Percentiles rank a stretch among this genome's conserved stretches.
These are phyloP conservation scores for Saxidomus purpurata DNA, from an alignment of 1,140 invertebrate genomes.

Conservation along the genomic window DNA sequence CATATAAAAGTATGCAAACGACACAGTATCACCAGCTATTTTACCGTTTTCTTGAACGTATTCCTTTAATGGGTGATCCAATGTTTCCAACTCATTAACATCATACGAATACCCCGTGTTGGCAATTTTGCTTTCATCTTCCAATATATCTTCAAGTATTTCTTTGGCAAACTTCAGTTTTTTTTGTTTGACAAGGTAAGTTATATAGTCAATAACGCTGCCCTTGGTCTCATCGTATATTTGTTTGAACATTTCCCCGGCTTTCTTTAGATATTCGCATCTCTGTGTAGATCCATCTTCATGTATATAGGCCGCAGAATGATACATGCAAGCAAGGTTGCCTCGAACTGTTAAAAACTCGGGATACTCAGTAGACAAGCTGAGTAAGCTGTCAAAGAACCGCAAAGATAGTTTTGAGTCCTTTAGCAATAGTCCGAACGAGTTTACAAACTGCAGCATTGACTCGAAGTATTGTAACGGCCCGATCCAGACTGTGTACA, in stretches of 20 bases:
- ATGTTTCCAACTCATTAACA: neutral
- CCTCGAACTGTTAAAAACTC: slow-evolving; percentile 48
- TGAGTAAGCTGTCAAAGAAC: neutral
- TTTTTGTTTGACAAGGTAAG: neutral
- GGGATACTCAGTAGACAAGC: slow-evolving; percentile 19
- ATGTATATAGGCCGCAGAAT: neutral
- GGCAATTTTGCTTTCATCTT: neutral
- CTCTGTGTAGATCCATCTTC: neutral
- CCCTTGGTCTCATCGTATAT: neutral
- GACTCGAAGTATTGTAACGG: too few relatives aligned
- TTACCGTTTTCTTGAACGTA: neutral
- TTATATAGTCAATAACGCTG: neutral
- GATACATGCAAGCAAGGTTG: slow-evolving; percentile 63
- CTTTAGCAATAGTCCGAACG: neutral
- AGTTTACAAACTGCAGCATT: too few relatives aligned
- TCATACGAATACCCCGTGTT: neutral
- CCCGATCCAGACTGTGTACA: neutral
- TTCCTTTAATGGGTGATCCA: neutral
- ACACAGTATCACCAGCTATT: slow-evolving; percentile 6
- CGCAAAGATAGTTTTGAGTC: neutral
- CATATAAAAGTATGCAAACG: slow-evolving; percentile 27
- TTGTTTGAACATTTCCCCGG: slow-evolving; percentile 1
- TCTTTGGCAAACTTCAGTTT: neutral
- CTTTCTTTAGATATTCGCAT: slow-evolving; percentile 25
- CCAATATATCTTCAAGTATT: neutral